Conservation (phyloP, 2,888 invertebrate species). For the Drosophila phalerata region DNA sequence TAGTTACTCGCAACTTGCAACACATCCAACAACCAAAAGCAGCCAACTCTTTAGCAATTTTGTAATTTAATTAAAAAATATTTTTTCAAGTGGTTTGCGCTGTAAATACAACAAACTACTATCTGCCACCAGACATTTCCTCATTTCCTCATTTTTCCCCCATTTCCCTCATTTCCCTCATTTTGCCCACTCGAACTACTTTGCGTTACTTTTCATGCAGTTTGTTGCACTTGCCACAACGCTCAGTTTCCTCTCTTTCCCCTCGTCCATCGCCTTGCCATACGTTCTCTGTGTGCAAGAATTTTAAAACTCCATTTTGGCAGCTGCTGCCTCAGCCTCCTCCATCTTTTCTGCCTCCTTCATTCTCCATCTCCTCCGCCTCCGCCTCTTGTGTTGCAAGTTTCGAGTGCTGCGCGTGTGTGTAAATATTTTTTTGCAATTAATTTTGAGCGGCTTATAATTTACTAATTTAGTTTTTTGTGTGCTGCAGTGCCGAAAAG, state of each 20-base stretch:
- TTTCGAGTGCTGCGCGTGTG: conserved; percentile 71
- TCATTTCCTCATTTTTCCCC: conserved; percentile 17
- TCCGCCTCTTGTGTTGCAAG: conserved; percentile 36
- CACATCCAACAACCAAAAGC: conserved; percentile 36
- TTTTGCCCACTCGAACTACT: conserved; percentile 39
- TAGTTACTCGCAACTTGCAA: conserved; percentile 30
- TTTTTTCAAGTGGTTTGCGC: conserved; percentile 81
- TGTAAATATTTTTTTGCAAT: conserved; percentile 82
- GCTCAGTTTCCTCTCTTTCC: not conserved
- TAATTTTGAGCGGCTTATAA: conserved; percentile 82
- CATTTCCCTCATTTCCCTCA: conserved; percentile 12
- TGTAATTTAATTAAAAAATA: conserved; percentile 82
- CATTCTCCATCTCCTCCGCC: not conserved
- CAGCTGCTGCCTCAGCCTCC: conserved; percentile 39
- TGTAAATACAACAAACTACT: conserved; percentile 81
- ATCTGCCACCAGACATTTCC: conserved; percentile 42
- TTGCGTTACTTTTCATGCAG: conserved; percentile 62
- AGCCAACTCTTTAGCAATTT: conserved; percentile 79
- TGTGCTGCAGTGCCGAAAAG: conserved; percentile 43
- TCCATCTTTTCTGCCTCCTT: not conserved
- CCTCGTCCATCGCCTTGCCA: not conserved
- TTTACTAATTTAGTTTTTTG: conserved; percentile 79
- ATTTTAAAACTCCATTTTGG: conserved; percentile 79
- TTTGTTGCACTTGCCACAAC: conserved; percentile 44
- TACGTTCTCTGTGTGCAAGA: conserved; percentile 55